A percentile compares a stretch with the other conserved stretches of the same genome.
These are phyloP conservation scores for Camponotus floridanus DNA, from an alignment of 1,140 invertebrate genomes.

Conservation along the genomic window DNA sequence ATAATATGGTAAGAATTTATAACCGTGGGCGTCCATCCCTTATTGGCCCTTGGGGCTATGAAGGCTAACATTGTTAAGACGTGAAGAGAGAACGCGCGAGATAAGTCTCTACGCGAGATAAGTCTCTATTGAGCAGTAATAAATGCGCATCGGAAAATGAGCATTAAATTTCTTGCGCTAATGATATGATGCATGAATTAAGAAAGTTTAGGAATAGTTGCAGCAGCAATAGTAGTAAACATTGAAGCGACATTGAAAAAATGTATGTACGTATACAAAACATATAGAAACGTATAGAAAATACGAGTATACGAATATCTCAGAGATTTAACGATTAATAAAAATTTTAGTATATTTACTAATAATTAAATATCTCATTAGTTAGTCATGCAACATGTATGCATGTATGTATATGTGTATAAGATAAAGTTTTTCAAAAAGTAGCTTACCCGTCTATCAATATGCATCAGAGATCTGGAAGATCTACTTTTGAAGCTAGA, in stretches of 20 bases:
- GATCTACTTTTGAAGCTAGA: slow-evolving; percentile 29
- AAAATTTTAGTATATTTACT: not conserved
- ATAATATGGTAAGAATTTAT: slow-evolving; percentile 59
- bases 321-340: not conserved
- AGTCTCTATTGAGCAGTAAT: slow-evolving; percentile 34
- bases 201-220: not conserved
- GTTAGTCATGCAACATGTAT: not conserved
- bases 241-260: not conserved
- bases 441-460: not conserved
- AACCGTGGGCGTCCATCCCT: slow-evolving; percentile 44
- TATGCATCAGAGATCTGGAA: slow-evolving; percentile 25
- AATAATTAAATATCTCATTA: not conserved
- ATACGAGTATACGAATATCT: not conserved
- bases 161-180: slow-evolving; percentile 36
- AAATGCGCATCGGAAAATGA: slow-evolving; percentile 38
- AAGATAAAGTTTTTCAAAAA: not conserved
- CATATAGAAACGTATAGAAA: not conserved
- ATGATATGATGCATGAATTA: slow-evolving; percentile 15
- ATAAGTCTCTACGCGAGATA: slow-evolving; percentile 14
- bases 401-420: not conserved
- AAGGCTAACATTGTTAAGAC: slow-evolving; percentile 53
- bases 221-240: not conserved
- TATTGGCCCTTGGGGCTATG: slow-evolving; percentile 57
- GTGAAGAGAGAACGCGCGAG: slow-evolving; percentile 31
- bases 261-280: not conserved